Conservation (phyloP, 2,113 vertebrate genomes). For the Micronisus gabar region DNA sequence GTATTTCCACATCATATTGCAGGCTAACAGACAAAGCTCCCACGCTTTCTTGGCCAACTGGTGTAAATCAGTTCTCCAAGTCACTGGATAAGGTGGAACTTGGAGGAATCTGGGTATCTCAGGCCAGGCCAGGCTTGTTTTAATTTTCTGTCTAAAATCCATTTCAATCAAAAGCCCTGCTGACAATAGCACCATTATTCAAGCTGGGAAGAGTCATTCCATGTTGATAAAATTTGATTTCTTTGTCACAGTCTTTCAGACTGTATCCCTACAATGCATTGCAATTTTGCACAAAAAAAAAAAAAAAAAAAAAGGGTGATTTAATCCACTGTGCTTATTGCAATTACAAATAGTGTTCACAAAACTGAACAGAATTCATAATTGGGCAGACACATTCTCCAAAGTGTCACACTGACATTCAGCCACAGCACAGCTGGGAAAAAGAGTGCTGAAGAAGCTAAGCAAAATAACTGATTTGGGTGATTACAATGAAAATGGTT, state of each 20-base stretch:
- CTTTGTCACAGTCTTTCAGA: conserved; percentile 8
- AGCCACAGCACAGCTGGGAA: conserved; percentile 30
- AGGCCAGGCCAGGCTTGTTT: not conserved
- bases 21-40: not conserved
- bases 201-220: not conserved
- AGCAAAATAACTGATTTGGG: not conserved
- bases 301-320: not conserved
- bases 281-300: not conserved
- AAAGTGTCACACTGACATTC: not conserved
- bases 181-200: not conserved
- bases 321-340: not conserved
- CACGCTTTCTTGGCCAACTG: not conserved
- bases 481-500: not conserved
- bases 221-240: not conserved
- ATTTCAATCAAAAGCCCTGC: not conserved
- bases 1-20: not conserved
- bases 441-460: not conserved
- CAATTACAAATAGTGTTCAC: not conserved
- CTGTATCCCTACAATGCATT: not conserved
- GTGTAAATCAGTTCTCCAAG: not conserved
- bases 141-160: not conserved
- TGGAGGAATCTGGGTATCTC: not conserved
- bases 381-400: not conserved
- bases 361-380: conserved; percentile 17
- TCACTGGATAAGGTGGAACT: not conserved